Conservation (phyloP, 2,797 vertebrate species). For the Tenualosa ilisha region DNA sequence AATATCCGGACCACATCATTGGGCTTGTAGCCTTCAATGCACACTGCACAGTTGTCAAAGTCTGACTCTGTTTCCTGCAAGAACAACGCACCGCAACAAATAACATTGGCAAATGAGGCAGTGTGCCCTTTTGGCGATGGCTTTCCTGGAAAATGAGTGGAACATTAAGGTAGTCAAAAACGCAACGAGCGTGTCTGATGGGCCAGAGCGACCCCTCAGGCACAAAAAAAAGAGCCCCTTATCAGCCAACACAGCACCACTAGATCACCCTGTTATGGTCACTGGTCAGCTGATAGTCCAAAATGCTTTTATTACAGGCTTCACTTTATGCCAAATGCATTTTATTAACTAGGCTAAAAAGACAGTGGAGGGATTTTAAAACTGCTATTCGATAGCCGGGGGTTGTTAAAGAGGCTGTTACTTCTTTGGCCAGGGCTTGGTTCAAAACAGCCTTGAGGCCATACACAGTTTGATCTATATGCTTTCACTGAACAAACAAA, state of each 20-base stretch:
- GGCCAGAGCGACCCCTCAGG: neutral
- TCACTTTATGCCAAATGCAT: too few relatives aligned
- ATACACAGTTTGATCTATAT: too few relatives aligned
- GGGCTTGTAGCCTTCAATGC: slow-evolving; percentile 96
- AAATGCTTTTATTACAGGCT: neutral
- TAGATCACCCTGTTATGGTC: neutral
- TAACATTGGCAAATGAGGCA: neutral
- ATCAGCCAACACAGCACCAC: neutral
- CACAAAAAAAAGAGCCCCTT: neutral
- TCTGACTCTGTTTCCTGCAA: slow-evolving; percentile 93
- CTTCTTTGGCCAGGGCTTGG: too few relatives aligned
- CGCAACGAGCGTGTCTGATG: neutral
- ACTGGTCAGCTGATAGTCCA: neutral
- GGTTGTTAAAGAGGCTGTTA: too few relatives aligned
- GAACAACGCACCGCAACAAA: slow-evolving; percentile 46
- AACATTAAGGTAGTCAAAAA: slow-evolving; percentile 33
- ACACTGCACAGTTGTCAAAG: slow-evolving; percentile 98
- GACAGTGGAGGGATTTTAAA: neutral
- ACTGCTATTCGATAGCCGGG: too few relatives aligned
- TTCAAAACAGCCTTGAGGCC: too few relatives aligned
- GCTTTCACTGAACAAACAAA: too few relatives aligned
- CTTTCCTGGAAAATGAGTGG: slow-evolving; percentile 28
- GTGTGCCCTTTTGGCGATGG: neutral
- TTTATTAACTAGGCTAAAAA: neutral
- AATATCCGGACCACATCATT: slow-evolving; percentile 94